Percentiles rank a stretch among this genome's conserved stretches.
These are phyloP conservation scores for Dicyrtoma fusca DNA, from an alignment of 2,888 invertebrate genomes.

Conservation along the genomic window DNA sequence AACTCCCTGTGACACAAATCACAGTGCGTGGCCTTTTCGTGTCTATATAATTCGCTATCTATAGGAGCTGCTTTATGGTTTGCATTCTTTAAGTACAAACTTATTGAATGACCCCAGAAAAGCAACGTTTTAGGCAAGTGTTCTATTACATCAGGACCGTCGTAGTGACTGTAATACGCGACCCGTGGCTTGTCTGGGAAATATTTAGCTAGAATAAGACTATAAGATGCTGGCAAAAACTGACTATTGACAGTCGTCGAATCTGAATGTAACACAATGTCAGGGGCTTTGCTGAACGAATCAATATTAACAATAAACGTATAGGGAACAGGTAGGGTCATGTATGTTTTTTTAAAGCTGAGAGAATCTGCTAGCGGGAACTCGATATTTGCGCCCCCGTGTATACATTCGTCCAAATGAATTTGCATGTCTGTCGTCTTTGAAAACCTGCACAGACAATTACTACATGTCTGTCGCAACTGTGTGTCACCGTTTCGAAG, in stretches of 20 bases:
- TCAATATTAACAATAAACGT: neutral
- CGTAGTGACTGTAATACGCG: neutral
- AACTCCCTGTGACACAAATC: no score
- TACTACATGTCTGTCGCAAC: no score
- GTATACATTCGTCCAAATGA: neutral
- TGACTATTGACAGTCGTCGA: no score
- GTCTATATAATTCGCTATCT: no score
- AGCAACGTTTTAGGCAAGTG: neutral
- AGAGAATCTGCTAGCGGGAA: no score
- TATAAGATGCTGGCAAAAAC: neutral
- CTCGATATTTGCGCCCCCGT: no score
- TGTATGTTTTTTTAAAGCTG: neutral
- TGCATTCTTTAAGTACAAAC: neutral
- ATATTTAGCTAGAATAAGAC: neutral
- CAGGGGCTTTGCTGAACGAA: no score
- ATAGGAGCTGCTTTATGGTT: no score
- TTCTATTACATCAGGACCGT: slow-evolving; percentile 13
- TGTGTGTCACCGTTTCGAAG: neutral
- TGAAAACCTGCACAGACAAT: no score
- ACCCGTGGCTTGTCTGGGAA: neutral
- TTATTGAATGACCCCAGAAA: neutral
- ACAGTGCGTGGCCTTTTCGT: no score
- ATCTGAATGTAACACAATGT: no score
- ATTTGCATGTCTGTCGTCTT: neutral
- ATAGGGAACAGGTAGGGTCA: neutral